Evolutionary conservation across 2,113 vertebrate genomes (phyloP), one percentile per base, ranked within the genome.

Genomic region (Tachuris rubrigastra): DNA sequence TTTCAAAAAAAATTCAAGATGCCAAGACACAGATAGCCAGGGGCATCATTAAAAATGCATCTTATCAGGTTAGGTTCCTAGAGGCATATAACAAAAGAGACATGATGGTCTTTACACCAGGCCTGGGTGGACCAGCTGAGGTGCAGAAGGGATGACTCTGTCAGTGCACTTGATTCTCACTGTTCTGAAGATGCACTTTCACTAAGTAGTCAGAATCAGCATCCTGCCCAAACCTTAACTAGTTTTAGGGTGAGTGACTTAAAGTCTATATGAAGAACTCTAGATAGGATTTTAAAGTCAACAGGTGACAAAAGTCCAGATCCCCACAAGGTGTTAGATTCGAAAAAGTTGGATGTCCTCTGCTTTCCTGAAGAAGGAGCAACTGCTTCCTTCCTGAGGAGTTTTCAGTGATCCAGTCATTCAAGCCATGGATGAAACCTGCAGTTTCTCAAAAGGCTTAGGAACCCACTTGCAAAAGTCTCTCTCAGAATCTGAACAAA

Each of bases 201-300:
- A n/a, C 10, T 28, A 18, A 73, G 12, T 23, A 49, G 1, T 17
- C 39, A 52, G 2, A 8, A 60, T 28, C 31, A 69, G 0, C 19
- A 79, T 19, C 9, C 15, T 60, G 12, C 10, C n/a, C 17, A 69
- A 92, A 69, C 3, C 5, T 80, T 12, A 52, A 35, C 2, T n/a
- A 14, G 60, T 65, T 83, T 83, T 49, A 25, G 12, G 12, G 47
- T 21, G 12, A 3, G 8, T 68, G 16, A 52, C 33, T 58, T n/a
- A 6, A 41, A 62, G 14, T 23, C 14, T 6, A 3, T 50, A 12
- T 14, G 9, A 90, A 77, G 25, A 65, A 44, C 3, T 39, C 37
- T 46, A 65, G 28, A 12, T 67, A 47, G 1, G 1, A n/a, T 17
- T 83, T 58, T 62, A 46, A 71, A 8, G 11, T 33, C 0, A 0